A percentile compares a stretch with the other conserved stretches of the same genome.
Conservation (phyloP, 2,888 invertebrate species). For the Spicauda simplicius region DNA sequence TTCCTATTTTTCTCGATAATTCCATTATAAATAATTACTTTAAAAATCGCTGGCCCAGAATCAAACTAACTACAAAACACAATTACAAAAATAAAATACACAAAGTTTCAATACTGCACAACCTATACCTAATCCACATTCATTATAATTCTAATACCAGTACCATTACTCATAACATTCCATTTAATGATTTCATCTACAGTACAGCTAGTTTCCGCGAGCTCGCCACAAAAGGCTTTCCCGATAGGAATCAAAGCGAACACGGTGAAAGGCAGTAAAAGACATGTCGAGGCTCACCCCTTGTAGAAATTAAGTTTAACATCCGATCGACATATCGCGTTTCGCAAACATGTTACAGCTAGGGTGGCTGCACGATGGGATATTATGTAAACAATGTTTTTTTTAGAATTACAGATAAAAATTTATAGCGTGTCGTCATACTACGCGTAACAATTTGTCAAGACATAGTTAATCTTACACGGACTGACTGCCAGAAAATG, state of each 20-base stretch:
- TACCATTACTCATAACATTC: slow-evolving; percentile 43
- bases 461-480: no score
- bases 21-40: no score
- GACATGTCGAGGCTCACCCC: slow-evolving; percentile 70
- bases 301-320: slow-evolving; percentile 80
- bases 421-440: no score
- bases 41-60: no score
- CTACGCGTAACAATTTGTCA: no score
- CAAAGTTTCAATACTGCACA: neutral
- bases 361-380: neutral
- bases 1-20: no score
- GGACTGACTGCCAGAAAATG: no score
- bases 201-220: slow-evolving; percentile 47
- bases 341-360: slow-evolving; percentile 63
- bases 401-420: neutral
- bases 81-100: neutral
- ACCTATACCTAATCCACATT: neutral
- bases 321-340: slow-evolving; percentile 82
- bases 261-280: slow-evolving; percentile 69
- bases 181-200: slow-evolving; percentile 59
- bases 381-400: neutral
- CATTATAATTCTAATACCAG: neutral
- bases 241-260: slow-evolving; percentile 69
- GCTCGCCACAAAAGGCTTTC: slow-evolving; percentile 52
- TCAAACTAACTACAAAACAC: no score